Evolutionary conservation across 1,140 invertebrate species (phyloP), one percentile per base, ranked within the genome.

Genomic region (Phenacoccus solenopsis): DNA sequence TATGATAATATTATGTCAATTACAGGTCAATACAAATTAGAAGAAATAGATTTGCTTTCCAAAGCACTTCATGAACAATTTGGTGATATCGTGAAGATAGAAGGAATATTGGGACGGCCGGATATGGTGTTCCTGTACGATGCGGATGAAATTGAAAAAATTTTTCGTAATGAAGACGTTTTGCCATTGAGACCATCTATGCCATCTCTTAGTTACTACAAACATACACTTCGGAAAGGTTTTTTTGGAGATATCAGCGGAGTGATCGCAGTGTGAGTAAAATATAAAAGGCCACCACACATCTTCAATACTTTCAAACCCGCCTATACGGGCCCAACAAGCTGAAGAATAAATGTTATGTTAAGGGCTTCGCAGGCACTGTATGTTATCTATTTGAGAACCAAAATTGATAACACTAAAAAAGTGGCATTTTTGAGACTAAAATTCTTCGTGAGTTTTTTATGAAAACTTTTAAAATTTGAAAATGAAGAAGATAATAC

Each of bases 241-340:
- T 89, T 89, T 75, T 91, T 91, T 76, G 84, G 83, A 25, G 84
- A 87, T 24, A 84, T 83, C 73, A 85, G 86, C 1, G 89, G 89
- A 16, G 82, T 90, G 25, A 90, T 91, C 75, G 89, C 88, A 75
- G 86, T 90, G 89, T 91, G 82, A 86, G 87, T 84, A n/a, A n/a
- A n/a, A n/a, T n/a, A n/a, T n/a, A n/a, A n/a, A n/a, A n/a, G n/a
- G n/a, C n/a, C n/a, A n/a, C n/a, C n/a, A n/a, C n/a, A n/a, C n/a
- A n/a, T n/a, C n/a, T n/a, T n/a, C n/a, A n/a, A n/a, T n/a, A n/a
- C n/a, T n/a, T n/a, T n/a, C n/a, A n/a, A n/a, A n/a, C n/a, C n/a
- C n/a, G n/a, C n/a, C n/a, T n/a, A n/a, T n/a, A n/a, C n/a, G n/a
- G n/a, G n/a, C n/a, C n/a, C n/a, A n/a, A n/a, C n/a, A n/a, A n/a